Evolutionary conservation across 2,113 vertebrate genomes (phyloP), one percentile per base, ranked within the genome.

Genomic region (Mirza zaza): DNA sequence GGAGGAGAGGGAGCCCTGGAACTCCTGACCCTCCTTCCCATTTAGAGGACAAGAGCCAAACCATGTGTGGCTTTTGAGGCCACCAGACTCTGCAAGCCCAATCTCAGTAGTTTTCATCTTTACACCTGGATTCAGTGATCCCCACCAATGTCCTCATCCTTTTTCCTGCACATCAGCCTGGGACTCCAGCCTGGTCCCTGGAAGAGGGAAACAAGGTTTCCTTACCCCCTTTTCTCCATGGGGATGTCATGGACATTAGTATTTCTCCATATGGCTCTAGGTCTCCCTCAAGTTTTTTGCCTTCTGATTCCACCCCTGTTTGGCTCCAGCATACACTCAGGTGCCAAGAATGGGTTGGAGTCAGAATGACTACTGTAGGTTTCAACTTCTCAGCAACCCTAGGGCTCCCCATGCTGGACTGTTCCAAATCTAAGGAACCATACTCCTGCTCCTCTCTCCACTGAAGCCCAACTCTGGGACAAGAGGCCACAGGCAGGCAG

Each of bases 401-500:
- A 10, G 32, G 14, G 4, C 8, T 96, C 71, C 65, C n/a, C 42
- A 90, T 15, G 29, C 42, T 57, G 81, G 77, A 86, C 76, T 87
- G 23, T 68, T 85, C 55, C 85, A 88, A 61, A 80, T 70, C 81
- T 70, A 68, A 93, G 55, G 52, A 57, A 17, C 18, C 48, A 45
- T 17, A 63, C 25, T 61, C 29, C 50, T 57, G 34, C 36, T 76
- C 42, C 20, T 65, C 13, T 92, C 70, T 29, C 71, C 23, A 20
- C 57, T 92, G 42, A 83, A 96, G 68, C 65, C 25, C 34, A 42
- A 39, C 50, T 96, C 86, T 92, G 36, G n/a, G 70, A 85, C 83
- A 77, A 55, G 73, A 96, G 88, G 89, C 93, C 95, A 96, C 88
- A 94, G 85, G 75, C 96, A 91, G 87, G 75, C 95, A 83, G 73